phyloP scores from a whole-genome alignment of 2,113 vertebrate species.

The Tautogolabrus adspersus region DNA sequence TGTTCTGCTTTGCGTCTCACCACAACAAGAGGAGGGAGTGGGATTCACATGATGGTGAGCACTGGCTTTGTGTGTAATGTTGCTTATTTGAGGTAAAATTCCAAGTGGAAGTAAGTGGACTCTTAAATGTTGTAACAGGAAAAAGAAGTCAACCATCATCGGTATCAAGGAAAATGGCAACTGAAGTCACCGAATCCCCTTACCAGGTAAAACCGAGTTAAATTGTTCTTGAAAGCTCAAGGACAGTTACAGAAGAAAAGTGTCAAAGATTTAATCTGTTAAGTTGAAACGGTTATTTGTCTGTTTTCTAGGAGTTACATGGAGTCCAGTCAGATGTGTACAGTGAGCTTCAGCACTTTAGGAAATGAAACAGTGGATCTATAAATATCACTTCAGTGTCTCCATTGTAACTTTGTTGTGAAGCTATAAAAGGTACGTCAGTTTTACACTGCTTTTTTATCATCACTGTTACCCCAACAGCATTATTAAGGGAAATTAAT shows the following conservation, averaged over 20 bases:
- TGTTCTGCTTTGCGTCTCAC: conserved; percentile 74
- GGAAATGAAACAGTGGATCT: conserved; percentile 66
- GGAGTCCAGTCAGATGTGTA: conserved; percentile 84
- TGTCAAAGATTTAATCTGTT: not conserved
- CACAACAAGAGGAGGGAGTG: conserved; percentile 62
- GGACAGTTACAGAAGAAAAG: too few relatives aligned
- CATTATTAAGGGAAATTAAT: not conserved
- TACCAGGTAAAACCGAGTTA: conserved; percentile 77
- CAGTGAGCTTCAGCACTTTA: conserved; percentile 79
- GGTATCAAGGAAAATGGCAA: conserved; percentile 57
- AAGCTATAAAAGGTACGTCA: not conserved
- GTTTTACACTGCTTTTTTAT: not conserved
- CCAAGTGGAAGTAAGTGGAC: not conserved
- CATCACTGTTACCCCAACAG: not conserved
- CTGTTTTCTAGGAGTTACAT: conserved; percentile 79
- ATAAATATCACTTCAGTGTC: not conserved
- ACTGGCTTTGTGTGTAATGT: not conserved
- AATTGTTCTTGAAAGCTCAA: not conserved
- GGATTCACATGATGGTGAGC: conserved; percentile 61
- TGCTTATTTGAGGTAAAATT: not conserved
- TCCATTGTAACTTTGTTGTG: not conserved
- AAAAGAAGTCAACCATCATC: conserved; percentile 50
- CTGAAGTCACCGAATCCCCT: conserved; percentile 80
- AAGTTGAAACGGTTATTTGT: conserved; percentile 13
- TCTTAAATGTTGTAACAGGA: conserved; percentile 28